These are phyloP conservation scores for Sebastes matsubarae DNA, from an alignment of 2,797 vertebrate genomes.

Conservation along the genomic window DNA sequence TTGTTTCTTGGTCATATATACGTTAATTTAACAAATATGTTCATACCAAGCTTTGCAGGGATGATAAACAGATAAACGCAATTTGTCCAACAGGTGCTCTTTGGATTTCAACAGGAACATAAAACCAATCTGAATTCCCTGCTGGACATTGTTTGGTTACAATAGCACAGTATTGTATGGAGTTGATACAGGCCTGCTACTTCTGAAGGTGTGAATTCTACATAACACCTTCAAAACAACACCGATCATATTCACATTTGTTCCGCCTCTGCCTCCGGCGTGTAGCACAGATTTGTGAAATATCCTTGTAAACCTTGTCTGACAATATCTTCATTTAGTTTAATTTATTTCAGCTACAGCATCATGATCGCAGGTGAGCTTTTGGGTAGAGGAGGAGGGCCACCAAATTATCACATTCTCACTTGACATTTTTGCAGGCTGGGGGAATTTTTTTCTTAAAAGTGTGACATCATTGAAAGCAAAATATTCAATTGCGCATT, in stretches of 20 bases:
- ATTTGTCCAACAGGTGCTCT: constrained; percentile 26
- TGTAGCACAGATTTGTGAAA: constrained; percentile 1
- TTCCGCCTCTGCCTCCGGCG: background rate
- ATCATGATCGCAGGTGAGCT: background rate
- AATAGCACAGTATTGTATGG: background rate
- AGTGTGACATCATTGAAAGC: background rate
- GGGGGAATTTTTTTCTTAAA: background rate
- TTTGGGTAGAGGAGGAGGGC: background rate
- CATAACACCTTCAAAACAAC: background rate
- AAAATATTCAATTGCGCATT: background rate
- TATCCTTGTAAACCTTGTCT: background rate
- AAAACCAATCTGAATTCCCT: background rate
- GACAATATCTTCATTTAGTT: background rate
- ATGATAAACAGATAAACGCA: background rate
- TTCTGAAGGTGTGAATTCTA: background rate
- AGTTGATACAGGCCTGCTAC: constrained; percentile 23
- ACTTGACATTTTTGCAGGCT: background rate
- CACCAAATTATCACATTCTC: background rate
- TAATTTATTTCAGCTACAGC: background rate
- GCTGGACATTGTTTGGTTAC: constrained; percentile 32
- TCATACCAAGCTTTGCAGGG: constrained; percentile 12
- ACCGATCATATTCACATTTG: constrained; percentile 2
- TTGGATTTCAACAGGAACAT: constrained; percentile 50
- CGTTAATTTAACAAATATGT: background rate
- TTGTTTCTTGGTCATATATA: background rate